phyloP scores from a whole-genome alignment of 1,140 invertebrate genomes.

The Tetragnatha versicolor region DNA sequence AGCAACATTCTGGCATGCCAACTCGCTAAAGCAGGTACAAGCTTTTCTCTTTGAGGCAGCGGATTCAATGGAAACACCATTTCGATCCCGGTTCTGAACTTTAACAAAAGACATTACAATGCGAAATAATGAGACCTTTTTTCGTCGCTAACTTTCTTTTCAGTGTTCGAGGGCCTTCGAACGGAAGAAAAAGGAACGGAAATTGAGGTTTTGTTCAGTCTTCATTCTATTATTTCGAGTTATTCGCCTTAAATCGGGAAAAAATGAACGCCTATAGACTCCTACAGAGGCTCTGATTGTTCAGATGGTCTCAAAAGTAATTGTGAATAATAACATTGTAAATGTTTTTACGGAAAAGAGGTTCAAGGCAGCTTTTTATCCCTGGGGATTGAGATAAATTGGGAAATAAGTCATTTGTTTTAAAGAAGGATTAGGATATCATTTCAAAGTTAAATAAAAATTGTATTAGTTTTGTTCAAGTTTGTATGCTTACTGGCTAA shows the following conservation, averaged over 20 bases:
- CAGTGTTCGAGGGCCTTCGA: constrained; percentile 16
- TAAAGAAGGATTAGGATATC: too few relatives aligned
- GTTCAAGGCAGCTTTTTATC: too few relatives aligned
- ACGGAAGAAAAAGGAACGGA: constrained; percentile 47
- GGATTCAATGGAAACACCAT: constrained; percentile 41
- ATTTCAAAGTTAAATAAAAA: too few relatives aligned
- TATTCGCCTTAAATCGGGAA: constrained; percentile 4
- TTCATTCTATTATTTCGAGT: constrained; percentile 42
- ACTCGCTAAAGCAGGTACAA: too few relatives aligned
- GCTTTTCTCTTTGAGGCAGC: constrained; percentile 11
- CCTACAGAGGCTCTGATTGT: too few relatives aligned
- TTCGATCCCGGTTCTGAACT: constrained; percentile 22
- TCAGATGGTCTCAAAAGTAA: not conserved
- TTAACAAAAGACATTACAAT: constrained; percentile 47
- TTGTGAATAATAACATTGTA: constrained; percentile 4
- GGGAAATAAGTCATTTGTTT: too few relatives aligned
- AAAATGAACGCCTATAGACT: too few relatives aligned
- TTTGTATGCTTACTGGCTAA: too few relatives aligned
- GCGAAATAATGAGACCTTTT: constrained; percentile 37
- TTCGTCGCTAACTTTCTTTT: constrained; percentile 21
- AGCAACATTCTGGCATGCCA: too few relatives aligned
- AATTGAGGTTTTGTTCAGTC: constrained; percentile 47
- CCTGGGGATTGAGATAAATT: too few relatives aligned
- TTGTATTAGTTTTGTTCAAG: too few relatives aligned
- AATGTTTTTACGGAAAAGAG: not conserved